phyloP scores from a whole-genome alignment of 2,113 vertebrate genomes.

The Morphnarchus princeps region DNA sequence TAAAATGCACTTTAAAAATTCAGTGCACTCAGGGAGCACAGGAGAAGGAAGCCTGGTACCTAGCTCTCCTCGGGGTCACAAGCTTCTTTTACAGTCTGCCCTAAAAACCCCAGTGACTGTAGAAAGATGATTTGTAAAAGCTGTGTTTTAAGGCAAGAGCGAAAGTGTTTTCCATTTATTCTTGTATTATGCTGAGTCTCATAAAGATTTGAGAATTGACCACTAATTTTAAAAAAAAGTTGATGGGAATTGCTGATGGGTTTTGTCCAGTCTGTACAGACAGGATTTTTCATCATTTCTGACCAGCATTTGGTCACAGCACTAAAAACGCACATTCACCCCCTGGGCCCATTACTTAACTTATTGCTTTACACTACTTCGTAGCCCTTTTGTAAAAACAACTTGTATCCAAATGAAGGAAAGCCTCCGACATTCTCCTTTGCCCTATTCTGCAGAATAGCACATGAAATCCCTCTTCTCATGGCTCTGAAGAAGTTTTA shows the following conservation, averaged over 20 bases:
- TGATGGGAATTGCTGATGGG: neutral
- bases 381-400: neutral
- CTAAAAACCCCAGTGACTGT: neutral
- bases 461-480: neutral
- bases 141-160: neutral
- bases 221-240: neutral
- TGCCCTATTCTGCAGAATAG: neutral
- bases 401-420: neutral
- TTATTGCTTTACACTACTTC: neutral
- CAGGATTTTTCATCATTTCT: neutral
- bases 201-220: neutral
- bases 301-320: neutral
- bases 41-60: neutral
- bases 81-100: neutral
- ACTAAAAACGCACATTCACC: neutral
- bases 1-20: neutral
- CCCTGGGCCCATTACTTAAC: neutral
- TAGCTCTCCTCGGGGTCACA: neutral
- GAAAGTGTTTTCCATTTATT: neutral
- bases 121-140: neutral
- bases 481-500: neutral
- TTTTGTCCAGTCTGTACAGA: neutral
- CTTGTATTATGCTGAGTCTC: neutral
- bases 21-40: neutral
- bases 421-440: neutral